phyloP scores from a whole-genome alignment of 2,888 invertebrate species.

The Hofmannophila pseudospretella region DNA sequence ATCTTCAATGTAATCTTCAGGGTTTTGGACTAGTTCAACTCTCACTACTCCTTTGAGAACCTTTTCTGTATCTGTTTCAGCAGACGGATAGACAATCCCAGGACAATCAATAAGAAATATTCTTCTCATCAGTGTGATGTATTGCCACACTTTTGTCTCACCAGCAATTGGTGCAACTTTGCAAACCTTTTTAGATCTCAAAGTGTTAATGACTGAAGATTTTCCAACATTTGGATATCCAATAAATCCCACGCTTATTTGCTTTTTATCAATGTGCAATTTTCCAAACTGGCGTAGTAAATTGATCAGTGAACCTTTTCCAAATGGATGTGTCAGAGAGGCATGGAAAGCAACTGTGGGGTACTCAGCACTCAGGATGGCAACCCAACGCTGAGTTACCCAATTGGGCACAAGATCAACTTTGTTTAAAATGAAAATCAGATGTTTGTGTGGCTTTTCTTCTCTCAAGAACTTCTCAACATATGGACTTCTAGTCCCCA shows the following conservation, averaged over 20 bases:
- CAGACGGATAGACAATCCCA: conserved; percentile 97
- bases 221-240: conserved; percentile 99
- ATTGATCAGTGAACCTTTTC: conserved; percentile 97
- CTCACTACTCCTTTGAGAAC: conserved; percentile 98
- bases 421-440: conserved; percentile 98
- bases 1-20: conserved; percentile 95
- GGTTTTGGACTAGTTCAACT: conserved; percentile 94
- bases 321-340: conserved; percentile 98
- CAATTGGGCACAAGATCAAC: conserved; percentile 97
- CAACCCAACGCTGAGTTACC: conserved; percentile 99
- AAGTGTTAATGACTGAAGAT: conserved; percentile 97
- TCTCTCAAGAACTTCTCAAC: conserved; percentile 94
- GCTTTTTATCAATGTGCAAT: conserved; percentile 96
- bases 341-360: conserved; percentile 99
- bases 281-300: conserved; percentile 96
- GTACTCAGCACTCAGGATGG: conserved; percentile 94
- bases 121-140: conserved; percentile 97
- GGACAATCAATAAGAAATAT: conserved; percentile 99
- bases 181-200: conserved; percentile 97
- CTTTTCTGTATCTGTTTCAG: conserved; percentile 95
- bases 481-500: conserved; percentile 95
- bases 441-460: conserved; percentile 97
- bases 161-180: conserved; percentile 99
- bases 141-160: conserved; percentile 99
- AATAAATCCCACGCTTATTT: conserved; percentile 99